Conservation (phyloP, 2,888 invertebrate species). For the Lysandra bellargus region DNA sequence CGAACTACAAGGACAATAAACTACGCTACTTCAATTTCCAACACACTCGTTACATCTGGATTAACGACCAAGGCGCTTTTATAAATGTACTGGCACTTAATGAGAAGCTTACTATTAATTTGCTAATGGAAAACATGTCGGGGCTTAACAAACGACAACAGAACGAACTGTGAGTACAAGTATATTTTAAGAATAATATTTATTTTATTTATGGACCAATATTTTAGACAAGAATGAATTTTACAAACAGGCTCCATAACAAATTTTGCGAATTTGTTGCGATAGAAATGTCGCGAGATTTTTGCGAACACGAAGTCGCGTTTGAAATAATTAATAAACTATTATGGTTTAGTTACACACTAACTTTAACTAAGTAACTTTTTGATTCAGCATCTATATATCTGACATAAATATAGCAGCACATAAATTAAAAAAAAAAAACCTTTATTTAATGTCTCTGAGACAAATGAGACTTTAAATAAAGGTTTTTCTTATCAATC, state of each 20-base stretch:
- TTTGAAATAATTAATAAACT: no score
- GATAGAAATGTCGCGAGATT: no score
- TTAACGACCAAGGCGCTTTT: constrained; percentile 70
- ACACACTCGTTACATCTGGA: constrained; percentile 80
- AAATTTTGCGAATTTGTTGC: no score
- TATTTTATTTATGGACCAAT: not conserved
- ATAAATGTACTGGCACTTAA: constrained; percentile 71
- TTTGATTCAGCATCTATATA: no score
- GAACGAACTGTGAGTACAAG: constrained; percentile 76
- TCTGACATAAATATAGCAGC: no score
- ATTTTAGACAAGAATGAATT: not conserved
- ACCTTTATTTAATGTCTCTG: no score
- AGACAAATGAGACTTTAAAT: no score
- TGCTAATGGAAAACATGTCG: constrained; percentile 73
- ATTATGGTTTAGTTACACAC: no score
- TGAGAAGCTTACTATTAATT: constrained; percentile 70
- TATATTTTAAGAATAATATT: not conserved
- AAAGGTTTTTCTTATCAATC: no score
- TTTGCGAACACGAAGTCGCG: no score
- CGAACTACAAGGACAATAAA: constrained; percentile 65
- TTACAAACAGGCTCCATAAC: not conserved
- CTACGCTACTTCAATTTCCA: constrained; percentile 79
- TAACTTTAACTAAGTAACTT: no score
- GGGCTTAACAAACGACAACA: constrained; percentile 79
- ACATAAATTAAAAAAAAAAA: no score